A percentile compares a stretch with the other conserved stretches of the same genome.
These are phyloP conservation scores for Caenorhabditis latens DNA, from an alignment of 1,140 invertebrate species.

Conservation along the genomic window DNA sequence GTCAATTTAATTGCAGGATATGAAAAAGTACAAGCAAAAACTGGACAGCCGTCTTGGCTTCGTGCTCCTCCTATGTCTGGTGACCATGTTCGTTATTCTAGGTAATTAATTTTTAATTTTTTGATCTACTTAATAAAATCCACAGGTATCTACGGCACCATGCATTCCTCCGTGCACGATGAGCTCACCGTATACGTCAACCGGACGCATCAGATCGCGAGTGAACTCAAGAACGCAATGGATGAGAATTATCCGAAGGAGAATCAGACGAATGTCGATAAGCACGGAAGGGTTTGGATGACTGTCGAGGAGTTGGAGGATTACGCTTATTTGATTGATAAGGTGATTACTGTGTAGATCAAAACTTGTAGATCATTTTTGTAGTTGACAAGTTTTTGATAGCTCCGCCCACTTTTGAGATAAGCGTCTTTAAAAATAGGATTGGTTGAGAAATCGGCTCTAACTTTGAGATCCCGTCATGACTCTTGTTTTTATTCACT, in stretches of 20 bases:
- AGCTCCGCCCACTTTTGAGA: background rate
- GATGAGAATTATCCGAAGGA: slow-evolving; percentile 60
- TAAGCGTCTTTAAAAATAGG: no score
- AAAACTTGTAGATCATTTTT: background rate
- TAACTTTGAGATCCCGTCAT: no score
- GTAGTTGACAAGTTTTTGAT: background rate
- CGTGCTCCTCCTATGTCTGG: slow-evolving; percentile 58
- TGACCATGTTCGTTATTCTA: slow-evolving; percentile 64
- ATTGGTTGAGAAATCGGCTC: no score
- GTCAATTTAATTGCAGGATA: slow-evolving; percentile 28
- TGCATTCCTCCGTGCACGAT: slow-evolving; percentile 60
- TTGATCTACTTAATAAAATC: background rate
- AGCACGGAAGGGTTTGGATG: slow-evolving; percentile 57
- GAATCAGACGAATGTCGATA: slow-evolving; percentile 54
- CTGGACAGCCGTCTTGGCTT: slow-evolving; percentile 63
- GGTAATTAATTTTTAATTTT: background rate
- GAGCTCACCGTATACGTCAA: slow-evolving; percentile 64
- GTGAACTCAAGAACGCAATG: slow-evolving; percentile 60
- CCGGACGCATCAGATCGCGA: slow-evolving; percentile 64
- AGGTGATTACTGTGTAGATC: slow-evolving; percentile 17
- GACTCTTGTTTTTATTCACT: no score
- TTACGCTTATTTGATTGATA: slow-evolving; percentile 49
- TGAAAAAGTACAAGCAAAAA: slow-evolving; percentile 67
- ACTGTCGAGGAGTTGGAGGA: slow-evolving; percentile 58
- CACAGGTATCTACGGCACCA: slow-evolving; percentile 63